Base-by-base conservation (phyloP, 2,888 invertebrate species). In the Dione vanillae region DNA sequence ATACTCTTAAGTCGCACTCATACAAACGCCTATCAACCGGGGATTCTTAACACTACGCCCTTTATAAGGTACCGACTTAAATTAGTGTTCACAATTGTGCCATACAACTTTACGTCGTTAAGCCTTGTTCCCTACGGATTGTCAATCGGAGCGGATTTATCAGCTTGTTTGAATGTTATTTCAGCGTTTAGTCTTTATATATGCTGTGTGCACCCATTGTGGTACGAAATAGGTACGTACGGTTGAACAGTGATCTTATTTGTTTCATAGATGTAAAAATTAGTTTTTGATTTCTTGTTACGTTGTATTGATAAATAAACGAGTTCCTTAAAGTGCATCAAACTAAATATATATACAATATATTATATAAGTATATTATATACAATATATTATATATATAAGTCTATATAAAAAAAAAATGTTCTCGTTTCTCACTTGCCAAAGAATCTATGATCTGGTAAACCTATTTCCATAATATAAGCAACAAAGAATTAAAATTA, bases 21-120 rank as follows among this genome's bases (percentile, higher is more conserved):
- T 93, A 93, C 92, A 93, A 92, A 91, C 85, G 93, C 93, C 93
- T 81, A 93, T 93, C 93, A 93, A 88, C 84, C 80, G 82, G 79
- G 86, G 86, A 89, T 88, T 91, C 92, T 91, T 88, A 90, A 85
- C 92, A 88, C 90, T 83, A 82, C 81, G 71, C 71, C 65, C 93
- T 93, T 78, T 93, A 93, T 89, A 93, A 85, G 92, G 93, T 75
- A 84, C 93, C 93, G 80, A 79, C 80, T 82, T 92, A 91, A 93
- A 93, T 93, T 93, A 93, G 92, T 89, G 87, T 80, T 78, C 78
- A 82, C 91, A 90, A 92, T 93, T 93, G 93, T 92, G 83, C 83
- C 84, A 81, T 84, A 85, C 83, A 79, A 80, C 80, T 77, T 77
- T 76, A 78, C 78, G 80, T 82, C 82, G 84, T 83, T 84, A 81